Evolutionary conservation across 1,140 invertebrate genomes (phyloP).

Genomic region (Drosophila bifasciata): DNA sequence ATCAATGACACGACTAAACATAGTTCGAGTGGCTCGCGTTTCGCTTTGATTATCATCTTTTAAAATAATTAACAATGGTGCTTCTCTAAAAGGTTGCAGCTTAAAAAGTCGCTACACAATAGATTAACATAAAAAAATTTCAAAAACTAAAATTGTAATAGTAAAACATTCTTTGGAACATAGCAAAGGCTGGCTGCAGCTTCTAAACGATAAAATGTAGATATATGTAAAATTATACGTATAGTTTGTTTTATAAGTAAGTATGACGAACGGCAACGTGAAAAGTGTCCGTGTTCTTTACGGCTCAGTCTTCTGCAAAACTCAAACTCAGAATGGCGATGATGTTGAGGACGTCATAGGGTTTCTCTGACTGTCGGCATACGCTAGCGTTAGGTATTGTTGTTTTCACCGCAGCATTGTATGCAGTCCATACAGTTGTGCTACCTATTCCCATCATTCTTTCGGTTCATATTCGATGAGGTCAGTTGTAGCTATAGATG

Average conservation of each 20-base stretch:
- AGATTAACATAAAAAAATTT: slow-evolving; percentile 50
- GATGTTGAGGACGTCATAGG: slow-evolving; percentile 42
- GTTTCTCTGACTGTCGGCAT: slow-evolving; percentile 54
- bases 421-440: slow-evolving; percentile 84
- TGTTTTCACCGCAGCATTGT: slow-evolving; percentile 83
- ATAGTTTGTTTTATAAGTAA: slow-evolving; percentile 56
- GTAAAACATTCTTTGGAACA: slow-evolving; percentile 70
- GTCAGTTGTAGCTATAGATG: slow-evolving; percentile 74
- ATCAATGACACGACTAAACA: slow-evolving; percentile 69
- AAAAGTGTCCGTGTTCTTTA: slow-evolving; percentile 67
- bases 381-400: slow-evolving; percentile 74
- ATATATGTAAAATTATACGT: slow-evolving; percentile 47
- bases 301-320: slow-evolving; percentile 79
- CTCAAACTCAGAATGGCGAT: slow-evolving; percentile 62
- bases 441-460: slow-evolving; percentile 83
- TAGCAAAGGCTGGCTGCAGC: slow-evolving; percentile 54
- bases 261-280: slow-evolving; percentile 79
- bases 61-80: slow-evolving; percentile 68
- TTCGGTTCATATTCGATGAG: slow-evolving; percentile 77
- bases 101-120: slow-evolving; percentile 42
- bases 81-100: slow-evolving; percentile 54
- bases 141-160: slow-evolving; percentile 28
- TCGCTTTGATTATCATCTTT: slow-evolving; percentile 55
- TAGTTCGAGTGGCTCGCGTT: slow-evolving; percentile 41
- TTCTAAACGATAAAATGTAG: slow-evolving; percentile 55